Percentiles rank a stretch among this genome's conserved stretches.
These are phyloP conservation scores for Xylocampa areola DNA, from an alignment of 2,888 invertebrate genomes.

Conservation along the genomic window DNA sequence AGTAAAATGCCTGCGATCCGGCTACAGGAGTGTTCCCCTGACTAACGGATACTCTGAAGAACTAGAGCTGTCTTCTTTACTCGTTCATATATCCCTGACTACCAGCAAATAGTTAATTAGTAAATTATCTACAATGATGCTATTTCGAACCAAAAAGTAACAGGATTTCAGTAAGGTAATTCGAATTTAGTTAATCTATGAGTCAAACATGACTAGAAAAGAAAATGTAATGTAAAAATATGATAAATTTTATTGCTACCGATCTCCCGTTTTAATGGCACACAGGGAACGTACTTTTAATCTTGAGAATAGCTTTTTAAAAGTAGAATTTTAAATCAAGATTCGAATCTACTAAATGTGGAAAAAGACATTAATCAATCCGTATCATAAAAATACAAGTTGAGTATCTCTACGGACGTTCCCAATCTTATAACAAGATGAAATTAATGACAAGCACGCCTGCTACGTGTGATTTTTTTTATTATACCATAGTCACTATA, in stretches of 20 bases:
- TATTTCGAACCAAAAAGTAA: conserved; percentile 51
- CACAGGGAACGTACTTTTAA: no score
- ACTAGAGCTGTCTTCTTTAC: conserved; percentile 96
- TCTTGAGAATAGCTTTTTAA: no score
- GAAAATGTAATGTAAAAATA: conserved; percentile 12
- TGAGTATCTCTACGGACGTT: no score
- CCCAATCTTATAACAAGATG: no score
- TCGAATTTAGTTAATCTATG: conserved; percentile 7
- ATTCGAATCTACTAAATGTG: no score
- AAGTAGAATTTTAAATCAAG: no score
- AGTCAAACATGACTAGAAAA: conserved; percentile 14
- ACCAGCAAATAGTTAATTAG: conserved; percentile 47
- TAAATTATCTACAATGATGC: conserved; percentile 29
- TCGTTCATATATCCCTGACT: conserved; percentile 91
- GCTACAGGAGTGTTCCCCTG: conserved; percentile 97
- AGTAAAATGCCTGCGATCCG: conserved; percentile 94
- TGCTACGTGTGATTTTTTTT: no score
- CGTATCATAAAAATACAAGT: no score
- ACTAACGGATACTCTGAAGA: conserved; percentile 97
- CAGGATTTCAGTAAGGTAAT: conserved; percentile 9
- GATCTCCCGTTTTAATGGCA: no score
- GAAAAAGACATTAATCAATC: no score
- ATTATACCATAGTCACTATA: no score
- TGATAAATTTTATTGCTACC: neutral
- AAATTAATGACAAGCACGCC: no score